Evolutionary conservation across 2,113 vertebrate species (phyloP).

Genomic region (Sus scrofa): T2T-Sscrofa CM000813.6:136549001-136549500

Average conservation of each 20-base stretch:
- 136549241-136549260: background rate
- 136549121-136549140: background rate
- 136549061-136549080: background rate
- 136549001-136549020: background rate
- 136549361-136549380: background rate
- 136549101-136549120: background rate
- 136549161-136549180: background rate
- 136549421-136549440: background rate
- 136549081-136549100: background rate
- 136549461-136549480: background rate
- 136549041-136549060: background rate
- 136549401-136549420: background rate
- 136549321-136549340: background rate
- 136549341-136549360: background rate
- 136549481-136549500: slow-evolving; percentile 16
- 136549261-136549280: background rate
- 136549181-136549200: background rate
- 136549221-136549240: background rate
- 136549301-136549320: background rate
- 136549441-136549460: background rate
- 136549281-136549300: background rate
- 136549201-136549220: background rate
- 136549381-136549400: background rate
- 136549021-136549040: background rate
- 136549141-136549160: background rate